Evolutionary conservation across 2,888 invertebrate species (phyloP), one percentile per base, ranked within the genome.

Genomic region (Mycalesis mineus): DNA sequence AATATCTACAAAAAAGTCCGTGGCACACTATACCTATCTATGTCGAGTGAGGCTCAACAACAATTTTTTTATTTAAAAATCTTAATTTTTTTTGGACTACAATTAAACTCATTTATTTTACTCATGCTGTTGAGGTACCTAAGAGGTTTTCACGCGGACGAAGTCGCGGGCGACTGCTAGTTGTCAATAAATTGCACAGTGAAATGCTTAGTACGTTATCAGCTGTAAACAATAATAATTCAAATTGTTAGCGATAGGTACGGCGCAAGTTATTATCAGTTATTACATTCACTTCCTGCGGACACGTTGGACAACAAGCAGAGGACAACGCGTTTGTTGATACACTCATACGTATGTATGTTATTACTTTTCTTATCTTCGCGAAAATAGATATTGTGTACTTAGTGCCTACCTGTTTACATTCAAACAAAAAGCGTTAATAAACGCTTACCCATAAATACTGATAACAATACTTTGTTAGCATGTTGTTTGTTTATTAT

Each of bases 221-320:
- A 6, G 22, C 3, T 41, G 17, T 17, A 17, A 41, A 17, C 9
- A 41, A 17, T 41, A 22, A 41, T 29, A 45, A 45, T 14, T 13
- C 7, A 36, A n/a, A n/a, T 13, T 31, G 22, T 48, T 36, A 6
- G 9, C 17, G 15, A 9, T 36, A 48, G 33, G 31, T 45, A 39
- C n/a, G 9, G 22, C 9, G 17, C 49, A 48, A n/a, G n/a, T n/a
- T 9, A 7, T 47, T 60, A 56, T 60, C 59, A 50, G 45, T 40
- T 52, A 28, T 47, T 52, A 48, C 55, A 58, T 60, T 62, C 52
- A 63, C 61, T 63, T 62, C 64, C 61, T 61, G 58, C 51, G 59
- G 57, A 42, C 56, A 56, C 55, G 57, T 47, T 40, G 53, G n/a
- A n/a, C n/a, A n/a, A n/a, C n/a, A n/a, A n/a, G n/a, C n/a, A 52